Base-by-base conservation (phyloP, 1,140 invertebrate genomes). In the Tetramorium simillimum region DNA sequence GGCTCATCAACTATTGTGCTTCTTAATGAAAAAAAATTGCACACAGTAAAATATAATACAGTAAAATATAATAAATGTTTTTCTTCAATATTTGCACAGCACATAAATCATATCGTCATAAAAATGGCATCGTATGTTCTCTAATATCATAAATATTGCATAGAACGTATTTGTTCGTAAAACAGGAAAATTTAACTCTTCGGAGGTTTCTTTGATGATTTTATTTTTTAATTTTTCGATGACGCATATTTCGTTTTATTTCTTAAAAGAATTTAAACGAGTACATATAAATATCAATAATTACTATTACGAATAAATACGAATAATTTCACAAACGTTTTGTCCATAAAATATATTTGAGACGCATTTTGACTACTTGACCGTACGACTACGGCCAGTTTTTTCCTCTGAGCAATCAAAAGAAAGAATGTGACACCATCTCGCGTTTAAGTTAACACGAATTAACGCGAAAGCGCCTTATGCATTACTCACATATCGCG, bases 401-500 rank as follows among this genome's bases (percentile, higher is more conserved):
- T 73, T 73, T 84, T 84, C n/a, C 16, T 82, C 40, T 75, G 14
- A 58, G 51, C 67, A 73, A 73, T 73, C 51, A 58, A 4, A 24
- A 84, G 53, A 75, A 62, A 84, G 53, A 75, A 75, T 9, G 69
- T 24, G 80, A 84, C 53, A 84, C 40, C 69, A 5, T 73, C 12
- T 72, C 40, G 18, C 67, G 67, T 46, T 73, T 73, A 58, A 58
- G 24, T 46, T 72, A 73, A 62, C 40, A 33, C 28, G 77, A 43
- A 49, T 72, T 72, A 58, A 51, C 80, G 53, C 43, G 28, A 65
- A 80, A 43, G 43, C n/a, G 43, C 21, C 37, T 70, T n/a, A 12
- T 53, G 33, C 78, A 58, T 72, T 46, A 49, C 65, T 82, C 80
- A 58, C 69, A n/a, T 84, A 75, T 84, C 80, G 80, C 43, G 69